Conservation (phyloP, 2,888 invertebrate species). For the Ophioninae sp. region DNA sequence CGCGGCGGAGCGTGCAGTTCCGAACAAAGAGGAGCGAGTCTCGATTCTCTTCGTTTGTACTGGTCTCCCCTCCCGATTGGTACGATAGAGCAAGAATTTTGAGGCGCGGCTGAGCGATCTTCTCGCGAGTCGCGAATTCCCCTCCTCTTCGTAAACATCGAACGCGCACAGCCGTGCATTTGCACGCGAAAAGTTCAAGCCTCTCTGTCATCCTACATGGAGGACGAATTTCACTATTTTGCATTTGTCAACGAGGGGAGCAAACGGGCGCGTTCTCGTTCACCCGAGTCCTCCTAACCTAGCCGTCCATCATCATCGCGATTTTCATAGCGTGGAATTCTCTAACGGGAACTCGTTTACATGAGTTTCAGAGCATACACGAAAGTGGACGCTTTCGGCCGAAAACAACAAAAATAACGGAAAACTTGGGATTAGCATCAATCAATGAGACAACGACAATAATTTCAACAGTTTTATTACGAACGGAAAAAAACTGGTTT, state of each 20-base stretch:
- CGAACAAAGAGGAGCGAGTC: neutral
- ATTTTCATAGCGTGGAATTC: slow-evolving; percentile 39
- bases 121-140: slow-evolving; percentile 8
- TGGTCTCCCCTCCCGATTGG: slow-evolving; percentile 24
- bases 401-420: too few relatives aligned
- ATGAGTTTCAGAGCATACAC: slow-evolving; percentile 50
- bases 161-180: neutral
- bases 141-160: too few relatives aligned
- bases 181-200: slow-evolving; percentile 22
- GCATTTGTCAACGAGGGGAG: slow-evolving; percentile 2
- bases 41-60: slow-evolving; percentile 3
- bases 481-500: too few relatives aligned
- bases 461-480: too few relatives aligned
- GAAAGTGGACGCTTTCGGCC: neutral
- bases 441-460: too few relatives aligned
- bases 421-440: too few relatives aligned
- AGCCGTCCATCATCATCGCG: neutral
- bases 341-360: slow-evolving; percentile 39
- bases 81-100: slow-evolving; percentile 44
- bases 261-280: slow-evolving; percentile 27
- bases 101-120: slow-evolving; percentile 49
- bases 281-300: neutral
- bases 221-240: slow-evolving; percentile 36
- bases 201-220: slow-evolving; percentile 1
- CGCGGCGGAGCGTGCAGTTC: too few relatives aligned